These are phyloP conservation scores for Bellardia bayeri DNA, from an alignment of 2,888 invertebrate genomes.

Conservation along the genomic window DNA sequence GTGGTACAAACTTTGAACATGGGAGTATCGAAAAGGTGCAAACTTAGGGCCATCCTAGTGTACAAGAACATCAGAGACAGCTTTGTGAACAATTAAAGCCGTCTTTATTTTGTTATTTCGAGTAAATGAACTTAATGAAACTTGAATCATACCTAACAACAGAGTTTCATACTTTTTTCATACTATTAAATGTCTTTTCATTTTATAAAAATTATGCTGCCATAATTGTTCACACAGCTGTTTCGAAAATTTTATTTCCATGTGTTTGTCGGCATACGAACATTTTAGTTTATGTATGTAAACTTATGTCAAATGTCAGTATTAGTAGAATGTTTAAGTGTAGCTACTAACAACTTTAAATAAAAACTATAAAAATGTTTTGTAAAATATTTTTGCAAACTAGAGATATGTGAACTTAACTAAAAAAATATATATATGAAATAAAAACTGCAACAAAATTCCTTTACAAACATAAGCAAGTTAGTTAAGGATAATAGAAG, in stretches of 20 bases:
- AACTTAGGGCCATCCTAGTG: neutral
- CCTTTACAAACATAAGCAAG: neutral
- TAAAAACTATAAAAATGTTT: constrained; percentile 19
- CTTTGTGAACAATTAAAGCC: constrained; percentile 22
- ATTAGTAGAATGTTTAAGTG: neutral
- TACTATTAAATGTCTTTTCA: too few species aligned
- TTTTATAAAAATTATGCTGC: neutral
- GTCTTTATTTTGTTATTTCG: too few species aligned
- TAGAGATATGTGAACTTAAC: constrained; percentile 57
- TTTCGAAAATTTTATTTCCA: neutral
- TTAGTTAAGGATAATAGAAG: neutral
- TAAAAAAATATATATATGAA: neutral
- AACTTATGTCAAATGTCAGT: neutral
- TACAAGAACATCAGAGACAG: constrained; percentile 1
- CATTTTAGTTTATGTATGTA: neutral
- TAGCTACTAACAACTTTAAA: neutral
- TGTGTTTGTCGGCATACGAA: neutral
- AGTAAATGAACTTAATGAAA: too few species aligned
- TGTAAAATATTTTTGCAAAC: constrained; percentile 47
- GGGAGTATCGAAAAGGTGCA: neutral
- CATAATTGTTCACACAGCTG: constrained; percentile 1
- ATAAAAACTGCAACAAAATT: constrained; percentile 17
- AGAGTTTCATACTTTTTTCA: neutral
- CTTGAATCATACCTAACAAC: too few species aligned
- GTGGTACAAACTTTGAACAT: too few species aligned